Percentiles rank a stretch among this genome's conserved stretches.
These are phyloP conservation scores for Lophotis ruficrista DNA, from an alignment of 2,113 vertebrate species.

Conservation along the genomic window DNA sequence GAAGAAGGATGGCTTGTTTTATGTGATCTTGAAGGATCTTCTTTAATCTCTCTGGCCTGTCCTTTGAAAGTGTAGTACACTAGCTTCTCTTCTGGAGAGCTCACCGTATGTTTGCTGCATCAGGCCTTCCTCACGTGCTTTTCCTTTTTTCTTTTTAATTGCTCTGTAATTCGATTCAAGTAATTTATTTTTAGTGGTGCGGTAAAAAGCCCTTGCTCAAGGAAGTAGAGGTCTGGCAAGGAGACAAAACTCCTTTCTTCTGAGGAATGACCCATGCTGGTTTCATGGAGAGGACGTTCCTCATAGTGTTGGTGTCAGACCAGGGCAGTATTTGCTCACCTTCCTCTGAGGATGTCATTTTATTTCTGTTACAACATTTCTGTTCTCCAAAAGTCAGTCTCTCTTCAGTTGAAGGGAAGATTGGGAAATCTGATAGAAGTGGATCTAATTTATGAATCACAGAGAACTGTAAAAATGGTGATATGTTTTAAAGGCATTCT, in stretches of 20 bases:
- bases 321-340: background rate
- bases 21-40: background rate
- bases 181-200: conserved; percentile 4
- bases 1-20: background rate
- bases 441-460: background rate
- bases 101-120: background rate
- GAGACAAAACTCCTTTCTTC: background rate
- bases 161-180: background rate
- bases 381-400: background rate
- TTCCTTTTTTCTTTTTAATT: background rate
- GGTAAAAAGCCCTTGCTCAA: background rate
- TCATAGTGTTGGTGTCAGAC: background rate
- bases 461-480: background rate
- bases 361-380: background rate
- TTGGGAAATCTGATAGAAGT: background rate
- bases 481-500: background rate
- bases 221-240: background rate
- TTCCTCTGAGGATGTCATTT: background rate
- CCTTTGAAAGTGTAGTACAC: background rate
- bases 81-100: background rate
- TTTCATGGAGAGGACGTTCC: background rate
- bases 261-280: background rate
- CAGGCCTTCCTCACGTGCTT: background rate
- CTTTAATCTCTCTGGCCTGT: background rate
- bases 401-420: background rate